Evolutionary conservation across 2,888 invertebrate genomes (phyloP), one percentile per base, ranked within the genome.

Genomic region (Dysmachus trigonus): DNA sequence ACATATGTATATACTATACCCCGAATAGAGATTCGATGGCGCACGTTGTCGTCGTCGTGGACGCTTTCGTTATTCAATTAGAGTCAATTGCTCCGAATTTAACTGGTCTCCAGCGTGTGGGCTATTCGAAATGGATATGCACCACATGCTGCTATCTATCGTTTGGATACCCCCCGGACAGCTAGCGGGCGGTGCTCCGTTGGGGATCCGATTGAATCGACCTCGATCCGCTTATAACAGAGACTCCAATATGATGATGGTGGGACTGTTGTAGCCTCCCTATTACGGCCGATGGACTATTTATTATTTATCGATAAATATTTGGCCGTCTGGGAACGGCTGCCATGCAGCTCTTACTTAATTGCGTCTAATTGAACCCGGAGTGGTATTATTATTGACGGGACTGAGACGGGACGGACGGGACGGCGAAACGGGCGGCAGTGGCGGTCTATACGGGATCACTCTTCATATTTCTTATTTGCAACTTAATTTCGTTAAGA

Each of bases 261-360:
- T 7, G 18, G 1, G 38, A 2, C 8, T 15, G 30, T 6, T 76
- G 81, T 15, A n/a, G 30, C 27, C 53, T 47, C 30, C 72, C 31
- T 72, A 72, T 41, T 38, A 72, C 31, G 30, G 18, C 31, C 72
- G 83, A 72, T 72, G 71, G 72, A 22, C 83, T 83, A 83, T 83
- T 83, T 83, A 83, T 83, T 83, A 83, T 83, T 83, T 83, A 83
- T 83, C 83, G 83, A 72, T 83, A 83, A 83, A 83, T 83, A 83
- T 83, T 83, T 83, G 72, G 83, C 71, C 83, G 83, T 83, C 83
- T 83, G 83, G 83, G 83, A 83, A 72, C 31, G 83, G 83, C 83
- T 72, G 71, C 83, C 83, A 71, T 72, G 15, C 83, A 72, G 72
- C 72, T 83, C 53, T 83, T 83, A 83, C 83, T 83, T 83, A 83